Conservation (phyloP, 2,113 vertebrate genomes). For the Ameiurus melas region DNA sequence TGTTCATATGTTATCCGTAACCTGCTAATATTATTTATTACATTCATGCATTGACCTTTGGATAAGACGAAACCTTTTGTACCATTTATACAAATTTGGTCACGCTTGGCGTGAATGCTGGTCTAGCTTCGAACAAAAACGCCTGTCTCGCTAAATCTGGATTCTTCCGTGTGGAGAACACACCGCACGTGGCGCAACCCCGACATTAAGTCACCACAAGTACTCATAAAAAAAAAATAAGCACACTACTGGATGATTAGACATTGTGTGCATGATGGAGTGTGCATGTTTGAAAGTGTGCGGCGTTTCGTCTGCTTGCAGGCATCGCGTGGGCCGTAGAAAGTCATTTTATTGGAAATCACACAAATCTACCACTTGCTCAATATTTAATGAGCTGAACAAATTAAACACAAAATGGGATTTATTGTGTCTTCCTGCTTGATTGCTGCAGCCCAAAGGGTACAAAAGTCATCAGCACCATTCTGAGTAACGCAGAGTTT, state of each 20-base stretch:
- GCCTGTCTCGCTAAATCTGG: neutral
- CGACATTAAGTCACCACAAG: neutral
- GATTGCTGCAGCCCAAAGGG: slow-evolving; percentile 54
- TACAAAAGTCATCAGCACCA: slow-evolving; percentile 12
- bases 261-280: neutral
- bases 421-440: slow-evolving; percentile 65
- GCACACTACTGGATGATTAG: neutral
- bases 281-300: neutral
- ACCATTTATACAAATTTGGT: neutral
- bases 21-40: neutral
- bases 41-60: neutral
- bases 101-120: neutral
- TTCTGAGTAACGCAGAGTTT: slow-evolving; percentile 32
- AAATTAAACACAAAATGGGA: slow-evolving; percentile 73
- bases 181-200: neutral
- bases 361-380: slow-evolving; percentile 71
- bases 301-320: slow-evolving; percentile 59
- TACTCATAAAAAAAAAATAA: neutral
- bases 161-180: neutral
- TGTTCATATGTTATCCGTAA: neutral
- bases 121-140: neutral
- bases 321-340: slow-evolving; percentile 65
- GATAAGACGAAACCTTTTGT: neutral
- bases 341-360: slow-evolving; percentile 68
- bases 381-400: slow-evolving; percentile 75